These are phyloP conservation scores for Dryobota labecula DNA, from an alignment of 2,888 invertebrate genomes.

Conservation along the genomic window DNA sequence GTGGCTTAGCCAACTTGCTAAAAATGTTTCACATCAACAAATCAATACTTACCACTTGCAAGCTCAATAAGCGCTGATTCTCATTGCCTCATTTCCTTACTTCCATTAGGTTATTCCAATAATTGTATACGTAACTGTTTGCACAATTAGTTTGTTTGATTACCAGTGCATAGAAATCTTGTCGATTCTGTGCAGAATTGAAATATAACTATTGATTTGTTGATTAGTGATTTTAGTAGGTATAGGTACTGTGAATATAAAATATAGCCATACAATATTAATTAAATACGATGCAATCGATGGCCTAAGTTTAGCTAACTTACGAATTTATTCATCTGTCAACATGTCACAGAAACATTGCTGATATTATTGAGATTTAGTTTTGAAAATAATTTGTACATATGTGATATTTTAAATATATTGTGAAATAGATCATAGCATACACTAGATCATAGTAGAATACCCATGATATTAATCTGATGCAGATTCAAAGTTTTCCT, in stretches of 20 bases:
- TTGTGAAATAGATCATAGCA: constrained; percentile 83
- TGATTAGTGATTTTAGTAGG: constrained; percentile 48
- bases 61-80: constrained; percentile 11
- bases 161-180: neutral
- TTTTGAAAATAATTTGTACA: constrained; percentile 87
- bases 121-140: constrained; percentile 27
- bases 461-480: constrained; percentile 79
- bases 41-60: constrained; percentile 48
- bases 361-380: constrained; percentile 85
- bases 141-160: constrained; percentile 43
- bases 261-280: constrained; percentile 55
- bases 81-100: neutral
- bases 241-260: constrained; percentile 51
- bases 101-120: constrained; percentile 23
- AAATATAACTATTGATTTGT: constrained; percentile 61
- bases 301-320: constrained; percentile 65
- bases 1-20: constrained; percentile 50
- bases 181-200: constrained; percentile 2
- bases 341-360: constrained; percentile 75
- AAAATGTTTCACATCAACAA: constrained; percentile 57
- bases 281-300: constrained; percentile 51
- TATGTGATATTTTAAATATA: constrained; percentile 90
- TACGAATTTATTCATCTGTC: constrained; percentile 72
- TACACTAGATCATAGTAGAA: constrained; percentile 82
- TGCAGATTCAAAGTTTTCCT: constrained; percentile 76